Conservation (phyloP, 2,113 vertebrate species). For the Paratilapia polleni region DNA sequence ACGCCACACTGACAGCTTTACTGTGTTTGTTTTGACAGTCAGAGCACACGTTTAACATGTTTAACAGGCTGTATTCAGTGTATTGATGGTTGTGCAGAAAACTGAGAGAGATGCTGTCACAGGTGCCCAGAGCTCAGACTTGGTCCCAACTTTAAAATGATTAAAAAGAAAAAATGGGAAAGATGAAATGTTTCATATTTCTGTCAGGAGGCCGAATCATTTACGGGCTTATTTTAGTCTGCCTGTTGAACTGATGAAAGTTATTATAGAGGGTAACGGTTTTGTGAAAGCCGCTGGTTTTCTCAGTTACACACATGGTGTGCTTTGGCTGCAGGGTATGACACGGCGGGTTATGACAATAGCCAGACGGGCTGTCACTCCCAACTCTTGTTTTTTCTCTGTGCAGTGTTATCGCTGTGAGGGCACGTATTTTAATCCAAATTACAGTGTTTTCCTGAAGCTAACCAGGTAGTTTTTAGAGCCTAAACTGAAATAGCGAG, state of each 20-base stretch:
- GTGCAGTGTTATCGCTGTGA: background rate
- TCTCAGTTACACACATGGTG: too few relatives aligned
- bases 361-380: background rate
- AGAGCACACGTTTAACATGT: too few relatives aligned
- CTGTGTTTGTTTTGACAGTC: conserved; percentile 6
- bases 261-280: background rate
- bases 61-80: background rate
- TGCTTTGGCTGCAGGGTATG: background rate
- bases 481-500: background rate
- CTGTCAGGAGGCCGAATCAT: background rate
- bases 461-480: background rate
- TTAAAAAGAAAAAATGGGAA: background rate
- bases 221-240: background rate
- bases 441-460: background rate
- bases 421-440: background rate
- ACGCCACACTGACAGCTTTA: background rate
- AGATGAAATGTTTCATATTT: too few relatives aligned
- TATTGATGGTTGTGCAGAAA: background rate
- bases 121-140: background rate
- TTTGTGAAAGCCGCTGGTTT: too few relatives aligned
- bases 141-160: too few relatives aligned
- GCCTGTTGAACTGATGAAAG: too few relatives aligned
- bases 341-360: background rate
- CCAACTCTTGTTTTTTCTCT: background rate
- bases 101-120: background rate